Evolutionary conservation across 1,140 invertebrate species (phyloP), one percentile per base, ranked within the genome.

Genomic region (Colletes gigas): DNA sequence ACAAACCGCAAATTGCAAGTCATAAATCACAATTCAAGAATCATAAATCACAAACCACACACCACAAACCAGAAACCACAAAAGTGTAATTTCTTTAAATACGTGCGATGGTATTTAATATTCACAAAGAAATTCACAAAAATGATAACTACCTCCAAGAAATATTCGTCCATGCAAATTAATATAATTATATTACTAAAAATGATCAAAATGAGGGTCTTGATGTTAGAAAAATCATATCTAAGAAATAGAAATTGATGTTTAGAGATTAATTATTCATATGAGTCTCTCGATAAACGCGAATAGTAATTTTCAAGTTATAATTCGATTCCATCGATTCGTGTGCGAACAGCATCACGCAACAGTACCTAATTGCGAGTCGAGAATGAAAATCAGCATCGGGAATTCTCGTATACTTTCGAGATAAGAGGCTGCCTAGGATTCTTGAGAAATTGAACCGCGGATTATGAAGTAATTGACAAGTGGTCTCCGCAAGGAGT

Each of bases 391-490:
- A 60, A 66, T 57, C 41, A 12, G 55, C 52, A 50, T 54, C 44
- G 17, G 21, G 60, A 57, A 77, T 77, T 44, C 21, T 30, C 55
- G 39, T 39, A 15, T 54, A n/a, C 44, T n/a, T 30, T 1, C 47
- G 68, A 21, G 73, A 76, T 44, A 17, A 75, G 39, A 39, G 54
- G 72, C 77, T 50, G 62, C 55, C 60, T 71, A 52, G 8, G 41
- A 81, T 81, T 82, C 82, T 72, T 74, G 73, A 57, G 80, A 78
- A 82, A 82, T 75, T 83, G 67, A 76, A 72, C 66, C 62, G 50
- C 50, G 74, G 71, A 74, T 78, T 78, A 84, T 84, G 81, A 87
- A 86, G 78, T 85, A 88, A 87, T 87, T 83, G 80, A 83, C 82
- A 87, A 81, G 78, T 85, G 69, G 80, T 77, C 52, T 41, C 68